Evolutionary conservation across 2,888 invertebrate species (phyloP).

Genomic region (Chironomus tentans): DNA sequence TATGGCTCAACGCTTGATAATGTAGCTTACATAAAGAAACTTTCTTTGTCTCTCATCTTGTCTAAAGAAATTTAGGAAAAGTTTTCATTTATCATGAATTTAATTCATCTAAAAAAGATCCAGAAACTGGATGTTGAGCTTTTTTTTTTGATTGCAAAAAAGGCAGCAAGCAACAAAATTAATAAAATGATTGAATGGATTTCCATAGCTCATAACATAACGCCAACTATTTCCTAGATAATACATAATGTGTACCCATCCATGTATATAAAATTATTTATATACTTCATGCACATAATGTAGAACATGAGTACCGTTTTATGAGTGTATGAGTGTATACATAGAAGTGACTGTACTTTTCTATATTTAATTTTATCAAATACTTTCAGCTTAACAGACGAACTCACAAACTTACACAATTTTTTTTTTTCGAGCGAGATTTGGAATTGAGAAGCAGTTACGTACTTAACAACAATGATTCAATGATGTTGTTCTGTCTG

Average conservation of each 20-base stretch:
- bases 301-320: conserved; percentile 6
- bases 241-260: background rate
- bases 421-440: background rate
- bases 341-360: conserved; percentile 23
- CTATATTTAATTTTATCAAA: conserved; percentile 25
- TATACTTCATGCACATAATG: background rate
- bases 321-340: conserved; percentile 2
- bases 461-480: background rate
- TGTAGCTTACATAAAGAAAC: background rate
- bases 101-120: too few species aligned
- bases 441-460: background rate
- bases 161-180: too few species aligned
- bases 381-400: conserved; percentile 11
- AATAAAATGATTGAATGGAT: too few species aligned
- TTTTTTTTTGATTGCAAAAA: too few species aligned
- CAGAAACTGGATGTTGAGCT: too few species aligned
- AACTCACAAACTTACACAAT: background rate
- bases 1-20: background rate
- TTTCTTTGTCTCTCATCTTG: background rate
- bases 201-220: background rate
- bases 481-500: background rate
- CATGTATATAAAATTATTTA: background rate
- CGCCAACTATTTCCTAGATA: background rate
- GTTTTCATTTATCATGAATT: too few species aligned
- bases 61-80: too few species aligned